These are phyloP conservation scores for Bos javanicus DNA, from an alignment of 2,113 vertebrate species.

Conservation along the genomic window DNA sequence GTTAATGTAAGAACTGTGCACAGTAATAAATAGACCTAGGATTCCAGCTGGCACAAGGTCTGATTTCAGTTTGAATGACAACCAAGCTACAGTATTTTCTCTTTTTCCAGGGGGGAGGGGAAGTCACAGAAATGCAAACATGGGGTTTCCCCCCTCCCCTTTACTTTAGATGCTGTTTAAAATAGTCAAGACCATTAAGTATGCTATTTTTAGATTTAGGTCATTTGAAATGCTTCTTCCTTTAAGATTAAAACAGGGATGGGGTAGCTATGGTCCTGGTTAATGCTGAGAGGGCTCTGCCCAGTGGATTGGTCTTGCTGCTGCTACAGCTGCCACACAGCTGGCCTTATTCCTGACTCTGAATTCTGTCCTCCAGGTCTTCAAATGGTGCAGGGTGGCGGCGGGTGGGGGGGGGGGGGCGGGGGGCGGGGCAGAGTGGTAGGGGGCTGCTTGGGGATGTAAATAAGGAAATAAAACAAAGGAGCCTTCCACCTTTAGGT, in stretches of 20 bases:
- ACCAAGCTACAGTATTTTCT: constrained; percentile 59
- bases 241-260: neutral
- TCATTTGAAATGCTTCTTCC: constrained; percentile 35
- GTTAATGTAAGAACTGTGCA: constrained; percentile 57
- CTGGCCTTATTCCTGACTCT: neutral
- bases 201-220: constrained; percentile 57
- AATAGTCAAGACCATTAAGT: constrained; percentile 54
- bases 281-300: neutral
- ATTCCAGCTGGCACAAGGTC: constrained; percentile 58
- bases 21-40: constrained; percentile 58
- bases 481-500: neutral
- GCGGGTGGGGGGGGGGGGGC: fast-evolving
- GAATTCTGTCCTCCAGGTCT: too few relatives aligned
- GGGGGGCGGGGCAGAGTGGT: too few relatives aligned
- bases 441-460: neutral
- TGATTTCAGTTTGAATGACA: constrained; percentile 66
- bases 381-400: neutral
- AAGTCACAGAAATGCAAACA: constrained; percentile 18
- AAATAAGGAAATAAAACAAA: neutral
- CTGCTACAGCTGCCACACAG: fast-evolving
- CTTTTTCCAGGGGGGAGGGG: constrained; percentile 17
- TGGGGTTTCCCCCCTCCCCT: neutral
- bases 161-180: constrained; percentile 51
- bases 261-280: neutral
- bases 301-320: neutral